phyloP scores from a whole-genome alignment of 2,113 vertebrate genomes.

The Diadophis punctatus region DNA sequence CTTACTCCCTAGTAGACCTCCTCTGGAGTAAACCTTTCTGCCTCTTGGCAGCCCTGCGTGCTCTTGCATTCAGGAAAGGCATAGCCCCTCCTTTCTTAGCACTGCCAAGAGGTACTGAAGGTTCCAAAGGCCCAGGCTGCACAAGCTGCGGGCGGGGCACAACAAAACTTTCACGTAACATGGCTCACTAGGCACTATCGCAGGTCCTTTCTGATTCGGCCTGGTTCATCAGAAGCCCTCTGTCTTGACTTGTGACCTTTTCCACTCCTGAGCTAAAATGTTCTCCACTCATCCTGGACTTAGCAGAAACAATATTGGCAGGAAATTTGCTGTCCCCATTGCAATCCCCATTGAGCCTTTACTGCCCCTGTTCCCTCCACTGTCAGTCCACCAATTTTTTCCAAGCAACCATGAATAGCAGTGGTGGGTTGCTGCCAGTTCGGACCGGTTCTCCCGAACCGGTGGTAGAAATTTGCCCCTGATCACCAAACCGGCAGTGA shows the following conservation, averaged over 20 bases:
- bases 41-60: no score
- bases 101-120: no score
- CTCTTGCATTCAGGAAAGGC: no score
- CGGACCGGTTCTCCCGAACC: no score
- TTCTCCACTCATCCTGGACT: neutral
- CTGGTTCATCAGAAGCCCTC: neutral
- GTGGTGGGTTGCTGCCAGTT: no score
- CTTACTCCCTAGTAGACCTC: no score
- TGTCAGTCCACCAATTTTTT: neutral
- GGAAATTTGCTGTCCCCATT: neutral
- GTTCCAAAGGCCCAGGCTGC: no score
- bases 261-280: neutral
- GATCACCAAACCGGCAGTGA: no score
- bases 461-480: no score
- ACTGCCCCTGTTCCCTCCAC: neutral
- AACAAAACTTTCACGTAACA: neutral
- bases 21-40: no score
- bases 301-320: neutral
- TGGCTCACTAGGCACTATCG: neutral
- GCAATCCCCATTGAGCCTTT: neutral
- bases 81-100: no score
- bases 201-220: neutral
- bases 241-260: neutral
- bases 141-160: no score
- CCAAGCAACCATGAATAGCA: neutral